Conservation (phyloP, 2,888 invertebrate species). For the Catocala fraxini region DNA sequence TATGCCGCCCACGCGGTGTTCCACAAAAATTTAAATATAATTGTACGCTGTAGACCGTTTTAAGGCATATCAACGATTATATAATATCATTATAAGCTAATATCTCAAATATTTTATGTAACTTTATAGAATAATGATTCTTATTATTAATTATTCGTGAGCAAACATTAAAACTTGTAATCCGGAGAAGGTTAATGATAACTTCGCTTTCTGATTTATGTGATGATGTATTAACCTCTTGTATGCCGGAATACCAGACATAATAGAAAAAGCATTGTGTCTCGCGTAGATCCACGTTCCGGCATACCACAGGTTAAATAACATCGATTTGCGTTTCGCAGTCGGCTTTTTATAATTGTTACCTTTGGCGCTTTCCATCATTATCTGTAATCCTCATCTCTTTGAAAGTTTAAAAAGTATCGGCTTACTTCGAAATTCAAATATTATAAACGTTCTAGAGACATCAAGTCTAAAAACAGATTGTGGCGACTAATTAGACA, state of each 20-base stretch:
- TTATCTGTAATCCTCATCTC: slow-evolving; percentile 9
- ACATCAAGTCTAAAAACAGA: background rate
- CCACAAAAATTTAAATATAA: too few species aligned
- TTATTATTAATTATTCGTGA: slow-evolving; percentile 27
- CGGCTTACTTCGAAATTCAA: too few species aligned
- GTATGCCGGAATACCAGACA: too few species aligned
- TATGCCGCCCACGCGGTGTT: too few species aligned
- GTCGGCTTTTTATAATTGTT: slow-evolving; percentile 26
- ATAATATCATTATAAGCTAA: too few species aligned
- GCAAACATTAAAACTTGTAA: slow-evolving; percentile 24
- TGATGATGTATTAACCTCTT: slow-evolving; percentile 10
- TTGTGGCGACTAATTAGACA: background rate
- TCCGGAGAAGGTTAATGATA: slow-evolving; percentile 41
- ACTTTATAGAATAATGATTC: slow-evolving; percentile 31
- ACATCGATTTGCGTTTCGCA: slow-evolving; percentile 23
- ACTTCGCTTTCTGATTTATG: slow-evolving; percentile 37
- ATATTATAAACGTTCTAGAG: too few species aligned
- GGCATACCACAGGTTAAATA: too few species aligned
- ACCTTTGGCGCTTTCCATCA: slow-evolving; percentile 22
- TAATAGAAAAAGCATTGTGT: too few species aligned
- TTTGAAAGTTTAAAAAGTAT: background rate
- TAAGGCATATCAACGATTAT: too few species aligned
- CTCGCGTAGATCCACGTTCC: too few species aligned
- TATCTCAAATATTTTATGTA: background rate
- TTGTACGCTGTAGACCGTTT: too few species aligned